These are phyloP conservation scores for Magallana nippona DNA, from an alignment of 2,888 invertebrate genomes.

Conservation along the genomic window DNA sequence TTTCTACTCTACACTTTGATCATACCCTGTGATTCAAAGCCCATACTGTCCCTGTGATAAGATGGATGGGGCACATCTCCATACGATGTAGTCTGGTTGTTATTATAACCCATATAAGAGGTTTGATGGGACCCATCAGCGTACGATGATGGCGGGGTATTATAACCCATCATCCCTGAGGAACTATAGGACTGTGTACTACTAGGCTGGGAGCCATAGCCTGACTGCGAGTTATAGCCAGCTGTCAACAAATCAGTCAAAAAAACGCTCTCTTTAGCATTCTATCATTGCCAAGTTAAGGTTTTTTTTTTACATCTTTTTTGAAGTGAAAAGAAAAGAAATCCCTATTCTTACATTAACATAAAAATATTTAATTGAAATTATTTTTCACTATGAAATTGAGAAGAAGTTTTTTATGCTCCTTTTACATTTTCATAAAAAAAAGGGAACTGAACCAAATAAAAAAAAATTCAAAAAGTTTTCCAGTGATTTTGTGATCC, in stretches of 20 bases:
- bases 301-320: background rate
- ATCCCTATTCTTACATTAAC: too few relatives aligned
- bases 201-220: slow-evolving; percentile 37
- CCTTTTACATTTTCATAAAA: background rate
- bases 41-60: slow-evolving; percentile 44
- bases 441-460: background rate
- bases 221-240: slow-evolving; percentile 44
- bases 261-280: background rate
- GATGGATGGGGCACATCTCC: slow-evolving; percentile 39
- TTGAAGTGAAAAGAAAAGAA: too few relatives aligned
- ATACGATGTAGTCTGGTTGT: slow-evolving; percentile 39
- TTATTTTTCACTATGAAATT: too few relatives aligned
- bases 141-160: slow-evolving; percentile 40
- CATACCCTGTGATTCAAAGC: slow-evolving; percentile 46
- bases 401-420: background rate
- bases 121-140: slow-evolving; percentile 43
- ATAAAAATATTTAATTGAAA: too few relatives aligned
- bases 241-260: slow-evolving; percentile 38
- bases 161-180: slow-evolving; percentile 38
- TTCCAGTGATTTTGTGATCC: slow-evolving; percentile 9
- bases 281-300: background rate
- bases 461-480: background rate
- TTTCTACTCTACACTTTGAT: slow-evolving; percentile 26
- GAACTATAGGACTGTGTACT: slow-evolving; percentile 38
- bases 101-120: slow-evolving; percentile 36